phyloP scores from a whole-genome alignment of 2,113 vertebrate genomes.

The Rhinoptilus africanus region DNA sequence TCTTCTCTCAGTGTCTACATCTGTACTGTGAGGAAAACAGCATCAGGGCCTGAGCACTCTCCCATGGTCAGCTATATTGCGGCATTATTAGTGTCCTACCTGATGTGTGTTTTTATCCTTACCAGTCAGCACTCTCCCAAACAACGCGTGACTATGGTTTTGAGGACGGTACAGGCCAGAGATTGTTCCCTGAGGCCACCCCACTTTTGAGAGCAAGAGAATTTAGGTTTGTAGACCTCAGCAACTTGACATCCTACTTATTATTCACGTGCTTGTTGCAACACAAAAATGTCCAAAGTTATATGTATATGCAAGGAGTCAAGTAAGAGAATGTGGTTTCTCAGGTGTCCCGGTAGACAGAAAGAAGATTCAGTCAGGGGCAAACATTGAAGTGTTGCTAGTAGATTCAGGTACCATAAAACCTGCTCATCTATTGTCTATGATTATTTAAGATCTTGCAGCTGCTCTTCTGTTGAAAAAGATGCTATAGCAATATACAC shows the following conservation, averaged over 20 bases:
- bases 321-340: background rate
- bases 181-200: background rate
- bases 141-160: rapidly evolving
- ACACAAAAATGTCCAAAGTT: background rate
- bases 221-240: background rate
- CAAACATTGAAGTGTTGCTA: background rate
- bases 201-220: background rate
- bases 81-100: background rate
- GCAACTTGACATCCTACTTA: background rate
- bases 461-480: background rate
- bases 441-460: background rate
- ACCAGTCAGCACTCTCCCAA: background rate
- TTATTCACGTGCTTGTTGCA: background rate
- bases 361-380: background rate
- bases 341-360: background rate
- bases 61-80: background rate
- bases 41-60: background rate
- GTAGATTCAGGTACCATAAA: background rate
- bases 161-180: background rate
- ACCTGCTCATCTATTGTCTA: background rate
- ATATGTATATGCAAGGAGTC: background rate
- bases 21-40: background rate
- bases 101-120: background rate
- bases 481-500: background rate
- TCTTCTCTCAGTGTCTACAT: background rate